These are phyloP conservation scores for Acipenser transmontanus DNA, from an alignment of 2,797 vertebrate genomes.

Conservation along the genomic window DNA sequence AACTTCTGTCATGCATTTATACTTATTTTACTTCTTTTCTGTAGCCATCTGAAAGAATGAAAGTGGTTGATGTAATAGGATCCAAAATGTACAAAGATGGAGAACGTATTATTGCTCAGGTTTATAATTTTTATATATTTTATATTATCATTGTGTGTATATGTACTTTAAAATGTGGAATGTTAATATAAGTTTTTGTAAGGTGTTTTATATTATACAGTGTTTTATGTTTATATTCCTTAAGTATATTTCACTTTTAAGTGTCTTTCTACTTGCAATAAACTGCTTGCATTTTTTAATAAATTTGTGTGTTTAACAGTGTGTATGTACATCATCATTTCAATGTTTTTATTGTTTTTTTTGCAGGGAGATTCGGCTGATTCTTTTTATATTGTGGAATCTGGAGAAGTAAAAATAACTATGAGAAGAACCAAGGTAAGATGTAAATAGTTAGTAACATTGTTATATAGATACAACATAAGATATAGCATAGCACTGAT, in stretches of 20 bases:
- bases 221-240: no score
- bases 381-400: constrained; percentile 97
- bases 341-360: constrained; percentile 14
- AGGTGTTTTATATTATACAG: no score
- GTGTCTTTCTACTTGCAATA: no score
- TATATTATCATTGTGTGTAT: neutral
- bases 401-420: constrained; percentile 94
- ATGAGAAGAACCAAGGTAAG: constrained; percentile 91
- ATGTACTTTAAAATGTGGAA: neutral
- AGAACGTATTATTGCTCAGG: constrained; percentile 98
- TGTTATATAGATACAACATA: neutral
- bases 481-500: no score
- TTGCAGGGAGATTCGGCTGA: constrained; percentile 87
- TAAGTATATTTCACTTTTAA: no score
- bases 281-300: neutral
- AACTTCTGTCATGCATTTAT: neutral
- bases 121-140: constrained; percentile 34
- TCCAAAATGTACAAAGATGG: constrained; percentile 82
- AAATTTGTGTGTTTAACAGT: neutral
- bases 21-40: constrained; percentile 27
- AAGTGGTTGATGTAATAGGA: constrained; percentile 93
- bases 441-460: constrained; percentile 35
- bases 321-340: constrained; percentile 8
- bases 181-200: no score
- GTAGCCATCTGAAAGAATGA: constrained; percentile 93